Conservation (phyloP, 1,140 invertebrate genomes). For the Zophobas morio region DNA sequence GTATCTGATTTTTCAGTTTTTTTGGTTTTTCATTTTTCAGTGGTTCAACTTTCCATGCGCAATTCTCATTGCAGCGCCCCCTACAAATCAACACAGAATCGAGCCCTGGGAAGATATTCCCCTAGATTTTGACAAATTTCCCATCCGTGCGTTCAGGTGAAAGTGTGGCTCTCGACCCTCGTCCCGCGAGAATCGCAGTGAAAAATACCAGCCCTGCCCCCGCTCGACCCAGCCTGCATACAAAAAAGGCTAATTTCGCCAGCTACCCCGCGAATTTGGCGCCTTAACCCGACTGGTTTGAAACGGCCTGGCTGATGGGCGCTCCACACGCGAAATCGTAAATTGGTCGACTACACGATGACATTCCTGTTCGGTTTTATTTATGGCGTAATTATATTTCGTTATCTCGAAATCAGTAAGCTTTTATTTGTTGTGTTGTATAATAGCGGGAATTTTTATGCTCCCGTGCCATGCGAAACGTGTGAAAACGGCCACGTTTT, state of each 20-base stretch:
- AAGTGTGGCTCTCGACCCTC: no score
- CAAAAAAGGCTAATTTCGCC: conserved; percentile 6
- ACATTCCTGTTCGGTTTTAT: conserved; percentile 59
- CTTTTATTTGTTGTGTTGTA: conserved; percentile 49
- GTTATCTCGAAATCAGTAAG: conserved; percentile 52
- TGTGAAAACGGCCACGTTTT: conserved; percentile 19
- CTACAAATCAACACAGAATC: no score
- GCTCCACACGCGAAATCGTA: conserved; percentile 57
- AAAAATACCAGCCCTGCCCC: neutral
- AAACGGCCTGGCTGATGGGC: conserved; percentile 18
- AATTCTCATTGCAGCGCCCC: no score
- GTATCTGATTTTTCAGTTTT: no score
- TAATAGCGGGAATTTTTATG: conserved; percentile 51
- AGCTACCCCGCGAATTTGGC: neutral
- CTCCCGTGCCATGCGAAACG: conserved; percentile 41
- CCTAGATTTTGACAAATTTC: no score
- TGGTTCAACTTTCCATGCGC: no score
- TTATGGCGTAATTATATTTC: conserved; percentile 58
- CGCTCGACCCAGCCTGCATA: neutral
- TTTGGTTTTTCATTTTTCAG: no score
- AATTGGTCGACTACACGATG: conserved; percentile 58
- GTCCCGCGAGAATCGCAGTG: neutral
- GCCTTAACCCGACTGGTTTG: conserved; percentile 1
- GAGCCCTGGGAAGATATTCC: no score
- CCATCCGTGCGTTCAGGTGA: no score